phyloP scores from a whole-genome alignment of 2,113 vertebrate genomes.

The Synchiropus splendidus region DNA sequence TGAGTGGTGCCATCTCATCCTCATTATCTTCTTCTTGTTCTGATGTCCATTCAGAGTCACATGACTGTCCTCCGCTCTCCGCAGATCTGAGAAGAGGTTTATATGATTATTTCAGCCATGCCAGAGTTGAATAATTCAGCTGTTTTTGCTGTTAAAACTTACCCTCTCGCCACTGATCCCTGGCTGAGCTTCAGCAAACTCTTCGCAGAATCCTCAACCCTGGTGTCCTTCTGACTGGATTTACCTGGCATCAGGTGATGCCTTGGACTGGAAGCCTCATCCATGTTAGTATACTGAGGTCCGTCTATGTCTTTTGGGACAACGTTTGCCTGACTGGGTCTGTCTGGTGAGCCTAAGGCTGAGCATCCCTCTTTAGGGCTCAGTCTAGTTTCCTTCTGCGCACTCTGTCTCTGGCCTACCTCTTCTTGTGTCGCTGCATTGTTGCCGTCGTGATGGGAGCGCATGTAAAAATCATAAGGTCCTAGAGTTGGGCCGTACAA shows the following conservation, averaged over 20 bases:
- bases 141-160: too few relatives aligned
- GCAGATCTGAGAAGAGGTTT: conserved; percentile 25
- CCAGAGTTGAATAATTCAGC: too few relatives aligned
- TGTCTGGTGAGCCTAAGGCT: conserved; percentile 84
- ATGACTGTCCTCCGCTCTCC: conserved; percentile 13
- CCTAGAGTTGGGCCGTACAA: conserved; percentile 63
- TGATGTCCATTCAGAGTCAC: conserved; percentile 4
- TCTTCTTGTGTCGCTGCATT: conserved; percentile 48
- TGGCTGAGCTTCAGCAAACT: conserved; percentile 24
- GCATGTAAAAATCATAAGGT: conserved; percentile 60
- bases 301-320: conserved; percentile 68
- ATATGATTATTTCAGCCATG: too few relatives aligned
- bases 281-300: conserved; percentile 11
- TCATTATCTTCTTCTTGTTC: conserved; percentile 27
- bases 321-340: conserved; percentile 78
- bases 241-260: background rate
- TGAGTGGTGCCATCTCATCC: conserved; percentile 71
- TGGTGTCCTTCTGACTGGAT: background rate
- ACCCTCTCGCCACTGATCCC: conserved; percentile 30
- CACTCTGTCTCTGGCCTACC: conserved; percentile 35
- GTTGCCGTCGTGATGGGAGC: conserved; percentile 51
- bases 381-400: conserved; percentile 72
- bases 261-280: conserved; percentile 28
- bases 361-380: conserved; percentile 84
- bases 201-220: conserved; percentile 1